phyloP scores from a whole-genome alignment of 1,140 invertebrate genomes.

The Monochamus saltuarius region DNA sequence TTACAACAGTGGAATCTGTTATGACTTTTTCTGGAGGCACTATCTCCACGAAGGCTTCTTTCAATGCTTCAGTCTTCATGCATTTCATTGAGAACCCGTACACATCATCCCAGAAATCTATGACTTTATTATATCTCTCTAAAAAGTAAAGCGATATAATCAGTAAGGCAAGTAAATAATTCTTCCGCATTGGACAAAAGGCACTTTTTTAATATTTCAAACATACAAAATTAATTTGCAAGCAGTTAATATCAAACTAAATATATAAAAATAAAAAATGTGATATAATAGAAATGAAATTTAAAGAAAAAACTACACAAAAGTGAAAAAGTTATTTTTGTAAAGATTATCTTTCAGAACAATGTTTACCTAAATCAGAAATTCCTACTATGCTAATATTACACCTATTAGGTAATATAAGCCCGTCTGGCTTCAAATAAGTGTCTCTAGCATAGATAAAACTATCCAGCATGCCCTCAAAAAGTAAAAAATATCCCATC shows the following conservation, averaged over 20 bases:
- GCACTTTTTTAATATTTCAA: too few species aligned
- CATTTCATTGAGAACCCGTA: conserved; percentile 97
- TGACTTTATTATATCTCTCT: conserved; percentile 70
- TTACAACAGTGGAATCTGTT: conserved; percentile 68
- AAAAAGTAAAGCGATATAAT: conserved; percentile 39
- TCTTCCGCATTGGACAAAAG: not conserved
- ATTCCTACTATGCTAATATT: conserved; percentile 86
- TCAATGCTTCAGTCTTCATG: conserved; percentile 85
- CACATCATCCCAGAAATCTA: conserved; percentile 93
- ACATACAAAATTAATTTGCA: too few species aligned
- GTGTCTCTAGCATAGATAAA: conserved; percentile 89
- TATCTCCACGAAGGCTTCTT: conserved; percentile 86
- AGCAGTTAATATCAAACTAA: too few species aligned
- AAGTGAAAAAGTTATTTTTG: conserved; percentile 10
- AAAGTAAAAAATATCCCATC: conserved; percentile 99
- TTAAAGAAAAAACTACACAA: too few species aligned
- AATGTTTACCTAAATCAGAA: conserved; percentile 74
- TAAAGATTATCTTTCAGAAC: conserved; percentile 1
- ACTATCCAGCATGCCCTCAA: conserved; percentile 97
- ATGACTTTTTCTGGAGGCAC: conserved; percentile 76
- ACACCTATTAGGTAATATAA: conserved; percentile 86
- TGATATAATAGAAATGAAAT: too few species aligned
- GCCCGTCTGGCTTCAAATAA: conserved; percentile 73
- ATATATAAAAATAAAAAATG: too few species aligned
- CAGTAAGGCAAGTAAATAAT: not conserved